Percentiles rank a stretch among this genome's conserved stretches.
Evolutionary conservation across 2,888 invertebrate genomes (phyloP).

Genomic region (Phytoseiulus persimilis): DNA sequence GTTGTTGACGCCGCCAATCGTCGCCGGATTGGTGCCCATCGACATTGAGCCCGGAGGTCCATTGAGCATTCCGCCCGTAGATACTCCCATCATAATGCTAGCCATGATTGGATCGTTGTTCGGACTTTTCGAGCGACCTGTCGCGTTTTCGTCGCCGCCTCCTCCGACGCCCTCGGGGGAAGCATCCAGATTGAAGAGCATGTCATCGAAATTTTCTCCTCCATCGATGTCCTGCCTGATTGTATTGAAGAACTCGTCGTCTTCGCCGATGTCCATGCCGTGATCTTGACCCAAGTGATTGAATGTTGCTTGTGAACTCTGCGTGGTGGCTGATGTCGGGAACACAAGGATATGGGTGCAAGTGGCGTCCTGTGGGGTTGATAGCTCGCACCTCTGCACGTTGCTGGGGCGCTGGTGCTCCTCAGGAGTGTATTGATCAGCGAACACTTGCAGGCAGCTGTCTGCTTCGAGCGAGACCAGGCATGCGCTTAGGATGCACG

Average conservation of each 20-base stretch:
- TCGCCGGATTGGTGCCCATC: conserved; percentile 39
- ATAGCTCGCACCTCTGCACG: conserved; percentile 71
- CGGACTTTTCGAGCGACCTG: conserved; percentile 25
- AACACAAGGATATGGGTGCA: conserved; percentile 97
- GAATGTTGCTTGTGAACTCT: conserved; percentile 50
- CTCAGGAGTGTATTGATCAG: conserved; percentile 86
- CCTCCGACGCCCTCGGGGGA: neutral
- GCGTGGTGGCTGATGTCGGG: conserved; percentile 89
- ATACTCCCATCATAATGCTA: conserved; percentile 35
- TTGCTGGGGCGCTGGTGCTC: conserved; percentile 78
- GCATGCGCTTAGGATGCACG: conserved; percentile 93
- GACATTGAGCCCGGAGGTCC: conserved; percentile 42
- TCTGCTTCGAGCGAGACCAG: conserved; percentile 90
- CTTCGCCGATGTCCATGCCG: conserved; percentile 43
- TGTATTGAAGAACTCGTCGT: conserved; percentile 29
- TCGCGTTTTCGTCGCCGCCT: conserved; percentile 17
- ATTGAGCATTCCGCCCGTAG: conserved; percentile 6
- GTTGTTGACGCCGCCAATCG: neutral
- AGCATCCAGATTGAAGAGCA: conserved; percentile 11
- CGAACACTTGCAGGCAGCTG: conserved; percentile 74
- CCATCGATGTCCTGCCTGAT: conserved; percentile 32
- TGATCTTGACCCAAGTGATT: conserved; percentile 40
- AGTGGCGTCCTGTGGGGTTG: conserved; percentile 90
- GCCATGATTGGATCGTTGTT: conserved; percentile 33
- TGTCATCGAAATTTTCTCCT: conserved; percentile 29